Percentiles rank a stretch among this genome's conserved stretches.
Evolutionary conservation across 1,140 invertebrate species (phyloP).

Genomic region (Piezodorus guildinii): DNA sequence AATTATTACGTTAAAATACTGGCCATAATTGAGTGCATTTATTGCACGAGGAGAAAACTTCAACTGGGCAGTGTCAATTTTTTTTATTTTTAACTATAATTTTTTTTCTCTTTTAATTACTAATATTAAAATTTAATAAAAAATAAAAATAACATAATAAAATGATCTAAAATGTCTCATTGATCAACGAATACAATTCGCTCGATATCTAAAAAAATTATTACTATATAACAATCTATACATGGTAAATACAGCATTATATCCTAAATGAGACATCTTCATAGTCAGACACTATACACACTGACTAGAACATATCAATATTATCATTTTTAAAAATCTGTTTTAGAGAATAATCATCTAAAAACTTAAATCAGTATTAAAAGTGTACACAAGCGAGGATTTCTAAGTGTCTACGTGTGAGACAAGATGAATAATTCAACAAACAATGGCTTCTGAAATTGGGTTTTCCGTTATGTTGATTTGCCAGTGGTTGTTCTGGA

Average conservation of each 20-base stretch:
- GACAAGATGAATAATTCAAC: not conserved
- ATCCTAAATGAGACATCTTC: not conserved
- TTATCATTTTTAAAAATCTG: not conserved
- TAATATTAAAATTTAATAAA: not conserved
- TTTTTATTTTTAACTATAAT: not conserved
- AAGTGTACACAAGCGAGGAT: slow-evolving; percentile 14
- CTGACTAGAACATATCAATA: slow-evolving; percentile 5
- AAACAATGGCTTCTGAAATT: slow-evolving; percentile 56
- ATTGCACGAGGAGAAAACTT: too few species aligned
- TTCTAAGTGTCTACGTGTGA: slow-evolving; percentile 8
- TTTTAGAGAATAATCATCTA: not conserved
- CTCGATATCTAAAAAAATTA: not conserved
- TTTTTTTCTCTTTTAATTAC: not conserved
- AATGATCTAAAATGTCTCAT: not conserved
- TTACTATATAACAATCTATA: not conserved
- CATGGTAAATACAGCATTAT: not conserved
- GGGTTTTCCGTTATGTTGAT: slow-evolving; percentile 69
- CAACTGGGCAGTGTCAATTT: too few species aligned
- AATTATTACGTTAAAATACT: not conserved
- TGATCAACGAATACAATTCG: not conserved
- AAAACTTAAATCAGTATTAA: slow-evolving; percentile 7
- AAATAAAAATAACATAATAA: not conserved
- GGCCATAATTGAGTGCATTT: too few species aligned
- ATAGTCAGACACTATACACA: not conserved
- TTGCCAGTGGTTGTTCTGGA: slow-evolving; percentile 25